These are phyloP conservation scores for Bellardia bayeri DNA, from an alignment of 2,888 invertebrate genomes.

Conservation along the genomic window DNA sequence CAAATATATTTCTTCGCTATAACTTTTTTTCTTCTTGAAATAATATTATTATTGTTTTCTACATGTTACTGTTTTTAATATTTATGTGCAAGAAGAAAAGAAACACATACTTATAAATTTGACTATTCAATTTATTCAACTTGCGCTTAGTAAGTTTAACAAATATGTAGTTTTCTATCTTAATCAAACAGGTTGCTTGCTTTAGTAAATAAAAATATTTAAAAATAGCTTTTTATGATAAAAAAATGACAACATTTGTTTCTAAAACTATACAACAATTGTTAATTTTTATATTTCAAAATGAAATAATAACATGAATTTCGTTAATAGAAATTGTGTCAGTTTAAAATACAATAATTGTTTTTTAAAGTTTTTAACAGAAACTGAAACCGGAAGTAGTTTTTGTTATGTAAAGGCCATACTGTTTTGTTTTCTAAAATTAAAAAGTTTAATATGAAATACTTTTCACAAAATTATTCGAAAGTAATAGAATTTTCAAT, in stretches of 20 bases:
- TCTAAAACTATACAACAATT: background rate
- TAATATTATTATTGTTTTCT: background rate
- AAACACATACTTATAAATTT: background rate
- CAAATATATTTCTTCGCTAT: background rate
- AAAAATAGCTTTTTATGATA: background rate
- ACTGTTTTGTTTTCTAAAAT: background rate
- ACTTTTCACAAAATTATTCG: no score
- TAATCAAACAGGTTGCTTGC: background rate
- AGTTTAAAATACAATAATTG: background rate
- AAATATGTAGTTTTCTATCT: background rate
- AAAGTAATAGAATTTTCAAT: no score
- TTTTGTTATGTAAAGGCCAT: background rate
- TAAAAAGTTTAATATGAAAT: no score
- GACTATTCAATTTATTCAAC: background rate
- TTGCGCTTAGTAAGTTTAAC: background rate
- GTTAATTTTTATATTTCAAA: no score
- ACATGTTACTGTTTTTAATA: background rate
- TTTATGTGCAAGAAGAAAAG: background rate
- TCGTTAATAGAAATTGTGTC: background rate
- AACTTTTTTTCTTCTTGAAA: background rate
- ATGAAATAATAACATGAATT: background rate
- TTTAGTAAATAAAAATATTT: background rate
- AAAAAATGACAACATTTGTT: background rate
- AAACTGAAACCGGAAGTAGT: background rate
- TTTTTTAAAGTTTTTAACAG: background rate